phyloP scores from a whole-genome alignment of 2,888 invertebrate genomes.

The Agrochola macilenta region DNA sequence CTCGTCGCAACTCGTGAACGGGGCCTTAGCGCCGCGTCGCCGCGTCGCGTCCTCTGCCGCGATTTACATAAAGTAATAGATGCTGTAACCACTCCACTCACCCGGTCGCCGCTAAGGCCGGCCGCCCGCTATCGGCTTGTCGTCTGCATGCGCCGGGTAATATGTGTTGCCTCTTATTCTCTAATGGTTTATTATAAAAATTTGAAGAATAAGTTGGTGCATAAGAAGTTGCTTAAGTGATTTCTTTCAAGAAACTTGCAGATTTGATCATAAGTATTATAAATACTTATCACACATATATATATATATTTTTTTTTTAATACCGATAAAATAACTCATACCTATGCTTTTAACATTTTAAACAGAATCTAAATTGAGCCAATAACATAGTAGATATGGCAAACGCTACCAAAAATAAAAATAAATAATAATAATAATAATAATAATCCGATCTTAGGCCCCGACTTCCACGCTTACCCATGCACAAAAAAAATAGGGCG shows the following conservation, averaged over 20 bases:
- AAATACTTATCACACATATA: too few relatives aligned
- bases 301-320: too few relatives aligned
- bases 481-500: too few relatives aligned
- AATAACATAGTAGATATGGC: too few relatives aligned
- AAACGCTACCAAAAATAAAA: too few relatives aligned
- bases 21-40: constrained; percentile 3
- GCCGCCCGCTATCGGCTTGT: constrained; percentile 50
- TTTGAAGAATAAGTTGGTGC: background rate
- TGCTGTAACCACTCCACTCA: constrained; percentile 45
- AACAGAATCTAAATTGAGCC: too few relatives aligned
- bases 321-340: too few relatives aligned
- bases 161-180: constrained; percentile 24
- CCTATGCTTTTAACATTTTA: too few relatives aligned
- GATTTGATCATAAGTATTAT: background rate
- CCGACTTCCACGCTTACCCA: too few relatives aligned
- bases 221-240: background rate
- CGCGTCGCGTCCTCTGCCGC: background rate
- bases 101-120: constrained; percentile 5
- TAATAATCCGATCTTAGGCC: too few relatives aligned
- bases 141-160: constrained; percentile 9
- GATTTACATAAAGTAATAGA: constrained; percentile 65
- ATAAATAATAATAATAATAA: too few relatives aligned
- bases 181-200: background rate
- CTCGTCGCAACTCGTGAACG: background rate
- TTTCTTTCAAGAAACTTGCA: background rate